Evolutionary conservation across 2,888 invertebrate genomes (phyloP).

Genomic region (Phytoseiulus persimilis): DNA sequence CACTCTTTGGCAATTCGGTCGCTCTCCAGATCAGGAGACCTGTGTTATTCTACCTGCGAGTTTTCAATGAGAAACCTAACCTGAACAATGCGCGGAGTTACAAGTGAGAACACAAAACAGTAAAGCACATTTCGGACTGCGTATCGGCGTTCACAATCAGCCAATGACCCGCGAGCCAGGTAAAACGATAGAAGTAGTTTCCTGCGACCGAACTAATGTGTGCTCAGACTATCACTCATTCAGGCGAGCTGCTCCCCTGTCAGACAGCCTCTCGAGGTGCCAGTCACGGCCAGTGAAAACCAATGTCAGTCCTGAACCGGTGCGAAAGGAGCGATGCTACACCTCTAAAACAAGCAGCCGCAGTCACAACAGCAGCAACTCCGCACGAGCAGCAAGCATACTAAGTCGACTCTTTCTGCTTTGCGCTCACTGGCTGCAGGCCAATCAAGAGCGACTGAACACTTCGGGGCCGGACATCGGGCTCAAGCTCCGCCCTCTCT

Average conservation of each 20-base stretch:
- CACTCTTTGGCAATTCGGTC: too few species aligned
- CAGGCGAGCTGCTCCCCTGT: background rate
- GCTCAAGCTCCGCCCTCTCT: background rate
- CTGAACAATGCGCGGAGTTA: background rate
- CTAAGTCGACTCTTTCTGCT: background rate
- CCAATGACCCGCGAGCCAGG: background rate
- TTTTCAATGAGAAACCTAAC: background rate
- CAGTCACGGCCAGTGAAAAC: background rate
- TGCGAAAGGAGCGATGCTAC: background rate
- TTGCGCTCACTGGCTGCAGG: background rate
- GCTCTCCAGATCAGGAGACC: too few species aligned
- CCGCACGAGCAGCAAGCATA: background rate
- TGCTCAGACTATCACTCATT: background rate
- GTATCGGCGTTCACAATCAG: background rate
- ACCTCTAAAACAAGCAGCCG: background rate
- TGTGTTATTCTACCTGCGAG: background rate
- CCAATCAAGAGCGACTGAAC: conserved; percentile 5
- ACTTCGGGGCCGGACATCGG: background rate
- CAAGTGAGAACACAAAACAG: background rate
- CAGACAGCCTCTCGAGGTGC: background rate
- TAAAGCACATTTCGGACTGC: background rate
- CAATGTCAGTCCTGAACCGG: background rate
- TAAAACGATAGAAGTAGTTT: background rate
- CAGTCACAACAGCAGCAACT: background rate
- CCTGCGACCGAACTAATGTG: background rate